Percentiles rank a stretch among this genome's conserved stretches.
Conservation (phyloP, 2,113 vertebrate genomes). For the Noturus placidus region DNA sequence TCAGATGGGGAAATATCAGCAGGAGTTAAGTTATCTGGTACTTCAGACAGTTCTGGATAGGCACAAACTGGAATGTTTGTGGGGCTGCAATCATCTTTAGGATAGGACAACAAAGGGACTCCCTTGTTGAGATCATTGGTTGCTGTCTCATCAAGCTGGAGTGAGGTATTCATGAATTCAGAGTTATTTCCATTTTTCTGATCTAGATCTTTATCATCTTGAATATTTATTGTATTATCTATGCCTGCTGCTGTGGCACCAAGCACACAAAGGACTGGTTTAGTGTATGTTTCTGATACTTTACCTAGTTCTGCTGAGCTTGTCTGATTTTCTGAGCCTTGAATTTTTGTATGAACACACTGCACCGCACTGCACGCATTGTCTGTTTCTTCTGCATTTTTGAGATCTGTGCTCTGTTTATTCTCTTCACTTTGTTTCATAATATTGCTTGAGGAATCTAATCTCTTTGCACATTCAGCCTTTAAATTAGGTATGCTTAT, state of each 20-base stretch:
- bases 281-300: conserved; percentile 30
- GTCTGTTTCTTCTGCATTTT: conserved; percentile 8
- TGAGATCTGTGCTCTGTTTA: neutral
- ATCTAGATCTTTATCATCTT: conserved; percentile 62
- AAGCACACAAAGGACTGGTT: conserved; percentile 38
- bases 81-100: conserved; percentile 72
- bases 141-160: conserved; percentile 59
- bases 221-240: conserved; percentile 35
- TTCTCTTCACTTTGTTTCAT: neutral
- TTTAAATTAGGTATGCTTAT: conserved; percentile 19
- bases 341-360: neutral
- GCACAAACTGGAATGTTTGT: conserved; percentile 76
- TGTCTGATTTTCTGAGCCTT: conserved; percentile 9
- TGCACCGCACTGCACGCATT: conserved; percentile 9
- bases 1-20: conserved; percentile 66
- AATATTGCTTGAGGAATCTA: neutral
- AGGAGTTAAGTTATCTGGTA: conserved; percentile 68
- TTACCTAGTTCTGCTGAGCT: conserved; percentile 50
- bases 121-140: conserved; percentile 81
- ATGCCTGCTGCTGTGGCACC: conserved; percentile 49
- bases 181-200: conserved; percentile 66
- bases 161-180: conserved; percentile 51
- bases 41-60: conserved; percentile 68
- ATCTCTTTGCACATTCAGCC: conserved; percentile 21
- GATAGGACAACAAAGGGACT: conserved; percentile 68